Conservation (phyloP, 2,888 invertebrate species). For the Cephalotes varians region DNA sequence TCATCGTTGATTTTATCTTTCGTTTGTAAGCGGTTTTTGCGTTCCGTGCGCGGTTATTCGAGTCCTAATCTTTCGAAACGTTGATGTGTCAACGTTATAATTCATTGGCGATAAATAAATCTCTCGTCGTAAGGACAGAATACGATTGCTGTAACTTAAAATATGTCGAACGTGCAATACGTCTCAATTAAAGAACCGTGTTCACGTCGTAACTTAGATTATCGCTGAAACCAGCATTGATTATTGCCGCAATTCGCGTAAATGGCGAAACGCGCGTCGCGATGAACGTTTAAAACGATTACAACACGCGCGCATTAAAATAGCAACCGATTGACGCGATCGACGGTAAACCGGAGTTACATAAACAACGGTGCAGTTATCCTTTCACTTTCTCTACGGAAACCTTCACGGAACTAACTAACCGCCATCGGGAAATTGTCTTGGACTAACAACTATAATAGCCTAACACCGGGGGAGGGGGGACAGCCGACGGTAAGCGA, state of each 20-base stretch:
- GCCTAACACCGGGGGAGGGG: background rate
- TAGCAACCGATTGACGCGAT: slow-evolving; percentile 42
- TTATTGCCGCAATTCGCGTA: background rate
- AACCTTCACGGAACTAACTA: slow-evolving; percentile 44
- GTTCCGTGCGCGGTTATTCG: background rate
- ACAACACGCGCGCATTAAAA: slow-evolving; percentile 28
- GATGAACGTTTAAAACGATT: slow-evolving; percentile 16
- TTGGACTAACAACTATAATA: slow-evolving; percentile 57
- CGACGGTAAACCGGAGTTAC: slow-evolving; percentile 29
- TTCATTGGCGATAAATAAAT: slow-evolving; percentile 2
- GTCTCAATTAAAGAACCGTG: background rate
- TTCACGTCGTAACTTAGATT: background rate
- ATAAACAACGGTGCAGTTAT: slow-evolving; percentile 28
- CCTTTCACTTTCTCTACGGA: slow-evolving; percentile 39
- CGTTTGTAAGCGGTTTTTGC: too few species aligned
- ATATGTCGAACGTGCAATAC: background rate
- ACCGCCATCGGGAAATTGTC: slow-evolving; percentile 33
- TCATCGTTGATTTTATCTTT: slow-evolving; percentile 11
- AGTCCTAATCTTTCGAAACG: background rate
- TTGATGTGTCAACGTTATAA: background rate
- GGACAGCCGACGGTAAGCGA: slow-evolving; percentile 73
- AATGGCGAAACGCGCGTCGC: slow-evolving; percentile 21
- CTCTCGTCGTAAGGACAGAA: background rate
- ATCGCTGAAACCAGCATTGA: background rate
- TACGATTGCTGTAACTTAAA: background rate